Percentiles rank a stretch among this genome's conserved stretches.
These are phyloP conservation scores for Solea solea DNA, from an alignment of 2,113 vertebrate species.

Conservation along the genomic window DNA sequence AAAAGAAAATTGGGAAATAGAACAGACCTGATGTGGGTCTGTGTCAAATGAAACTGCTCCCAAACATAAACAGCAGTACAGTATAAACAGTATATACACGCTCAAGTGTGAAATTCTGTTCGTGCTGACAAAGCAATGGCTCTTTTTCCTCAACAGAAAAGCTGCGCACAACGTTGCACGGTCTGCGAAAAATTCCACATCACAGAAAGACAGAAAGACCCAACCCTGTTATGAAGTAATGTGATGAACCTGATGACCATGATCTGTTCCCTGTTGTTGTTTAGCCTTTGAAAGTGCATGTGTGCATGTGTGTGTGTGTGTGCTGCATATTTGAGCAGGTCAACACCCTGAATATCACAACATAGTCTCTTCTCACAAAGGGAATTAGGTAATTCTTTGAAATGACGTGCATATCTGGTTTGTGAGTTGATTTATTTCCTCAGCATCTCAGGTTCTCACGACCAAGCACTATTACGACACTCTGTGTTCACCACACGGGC, in stretches of 20 bases:
- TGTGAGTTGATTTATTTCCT: no score
- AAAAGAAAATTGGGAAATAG: neutral
- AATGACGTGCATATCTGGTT: neutral
- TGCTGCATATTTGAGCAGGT: constrained; percentile 5
- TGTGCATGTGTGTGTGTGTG: neutral
- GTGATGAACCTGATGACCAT: constrained; percentile 31
- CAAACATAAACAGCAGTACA: neutral
- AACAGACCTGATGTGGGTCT: neutral
- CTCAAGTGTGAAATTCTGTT: neutral
- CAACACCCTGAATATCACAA: neutral
- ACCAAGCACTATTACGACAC: neutral
- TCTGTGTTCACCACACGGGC: no score
- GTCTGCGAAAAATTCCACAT: constrained; percentile 17
- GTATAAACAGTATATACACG: neutral
- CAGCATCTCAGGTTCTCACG: no score
- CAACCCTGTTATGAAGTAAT: constrained; percentile 48
- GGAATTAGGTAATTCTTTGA: neutral
- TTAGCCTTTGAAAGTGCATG: neutral
- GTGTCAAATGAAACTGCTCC: constrained; percentile 2
- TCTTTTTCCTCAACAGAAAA: constrained; percentile 12
- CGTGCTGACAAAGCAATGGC: neutral
- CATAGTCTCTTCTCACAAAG: neutral
- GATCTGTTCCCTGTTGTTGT: constrained; percentile 1
- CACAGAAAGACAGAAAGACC: constrained; percentile 1
- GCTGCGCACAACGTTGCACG: constrained; percentile 1